These are phyloP conservation scores for Patella ulyssiponensis DNA, from an alignment of 2,888 invertebrate genomes.

Conservation along the genomic window DNA sequence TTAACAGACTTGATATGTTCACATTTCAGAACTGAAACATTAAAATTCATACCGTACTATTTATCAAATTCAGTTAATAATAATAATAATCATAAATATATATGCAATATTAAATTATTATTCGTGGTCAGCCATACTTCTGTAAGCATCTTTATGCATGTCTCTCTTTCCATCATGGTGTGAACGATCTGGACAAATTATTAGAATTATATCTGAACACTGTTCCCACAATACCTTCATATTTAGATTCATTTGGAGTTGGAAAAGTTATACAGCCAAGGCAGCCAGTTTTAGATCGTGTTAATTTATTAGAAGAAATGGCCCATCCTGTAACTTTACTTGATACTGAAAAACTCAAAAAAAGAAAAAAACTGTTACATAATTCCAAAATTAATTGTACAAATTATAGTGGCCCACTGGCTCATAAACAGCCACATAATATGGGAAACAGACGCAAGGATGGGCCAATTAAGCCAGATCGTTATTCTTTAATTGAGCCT, in stretches of 20 bases:
- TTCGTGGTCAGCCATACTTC: background rate
- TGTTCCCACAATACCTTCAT: background rate
- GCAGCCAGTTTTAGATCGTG: background rate
- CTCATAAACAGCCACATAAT: background rate
- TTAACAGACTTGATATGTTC: background rate
- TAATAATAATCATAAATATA: background rate
- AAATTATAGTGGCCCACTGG: background rate
- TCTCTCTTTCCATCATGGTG: background rate
- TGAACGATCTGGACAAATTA: background rate
- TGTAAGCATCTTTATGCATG: background rate
- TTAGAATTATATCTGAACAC: background rate
- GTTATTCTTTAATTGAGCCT: background rate
- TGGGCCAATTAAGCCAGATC: background rate
- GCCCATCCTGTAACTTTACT: background rate
- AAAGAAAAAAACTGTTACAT: background rate
- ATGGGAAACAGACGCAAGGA: background rate
- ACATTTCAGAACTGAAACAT: background rate
- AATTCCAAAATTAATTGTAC: background rate
- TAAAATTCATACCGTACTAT: background rate
- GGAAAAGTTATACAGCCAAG: background rate
- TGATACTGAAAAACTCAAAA: background rate
- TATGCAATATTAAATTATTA: conserved; percentile 1
- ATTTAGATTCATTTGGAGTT: background rate
- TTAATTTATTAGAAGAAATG: background rate
- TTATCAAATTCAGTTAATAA: background rate